Conservation (phyloP, 2,888 invertebrate species). For the Parnassius mnemosyne region DNA sequence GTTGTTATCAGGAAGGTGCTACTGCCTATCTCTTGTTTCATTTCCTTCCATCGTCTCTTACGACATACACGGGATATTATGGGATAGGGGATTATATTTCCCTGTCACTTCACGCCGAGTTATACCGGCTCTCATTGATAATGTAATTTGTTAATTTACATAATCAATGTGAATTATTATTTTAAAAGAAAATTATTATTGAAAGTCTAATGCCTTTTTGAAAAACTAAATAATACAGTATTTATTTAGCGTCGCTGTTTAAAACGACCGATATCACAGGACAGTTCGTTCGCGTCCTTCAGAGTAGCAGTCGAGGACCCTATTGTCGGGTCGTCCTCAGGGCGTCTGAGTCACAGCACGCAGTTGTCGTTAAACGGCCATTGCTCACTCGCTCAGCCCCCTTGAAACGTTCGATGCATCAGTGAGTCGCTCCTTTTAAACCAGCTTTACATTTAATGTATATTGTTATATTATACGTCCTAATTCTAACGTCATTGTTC, state of each 20-base stretch:
- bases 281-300: slow-evolving; percentile 63
- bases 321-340: slow-evolving; percentile 76
- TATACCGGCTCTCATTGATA: too few species aligned
- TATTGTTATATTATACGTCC: slow-evolving; percentile 69
- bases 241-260: slow-evolving; percentile 25
- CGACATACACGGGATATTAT: too few species aligned
- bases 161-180: too few species aligned
- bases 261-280: slow-evolving; percentile 45
- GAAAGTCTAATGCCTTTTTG: slow-evolving; percentile 14
- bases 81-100: too few species aligned
- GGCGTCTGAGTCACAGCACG: slow-evolving; percentile 73
- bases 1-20: too few species aligned
- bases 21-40: too few species aligned
- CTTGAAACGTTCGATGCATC: slow-evolving; percentile 60
- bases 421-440: slow-evolving; percentile 45
- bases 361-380: slow-evolving; percentile 77
- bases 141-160: too few species aligned
- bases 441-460: slow-evolving; percentile 57
- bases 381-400: slow-evolving; percentile 71
- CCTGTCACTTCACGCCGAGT: too few species aligned
- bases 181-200: too few species aligned
- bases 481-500: slow-evolving; percentile 72
- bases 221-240: slow-evolving; percentile 8
- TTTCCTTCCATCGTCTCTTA: too few species aligned
- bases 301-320: slow-evolving; percentile 74